Conservation (phyloP, 2,797 vertebrate species). For the Myotis planiceps region DNA sequence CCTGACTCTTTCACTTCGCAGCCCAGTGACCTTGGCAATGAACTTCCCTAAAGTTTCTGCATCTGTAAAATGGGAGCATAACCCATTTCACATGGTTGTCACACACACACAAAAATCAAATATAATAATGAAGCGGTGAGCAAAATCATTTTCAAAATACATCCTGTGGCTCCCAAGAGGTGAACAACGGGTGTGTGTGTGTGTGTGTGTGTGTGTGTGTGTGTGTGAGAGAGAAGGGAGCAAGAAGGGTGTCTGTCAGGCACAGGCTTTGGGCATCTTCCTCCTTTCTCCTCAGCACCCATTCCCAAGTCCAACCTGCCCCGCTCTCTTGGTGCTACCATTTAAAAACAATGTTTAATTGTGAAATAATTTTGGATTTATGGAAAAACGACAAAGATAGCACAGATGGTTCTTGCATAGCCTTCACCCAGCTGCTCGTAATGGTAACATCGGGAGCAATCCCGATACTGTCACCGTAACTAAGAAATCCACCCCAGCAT, state of each 20-base stretch:
- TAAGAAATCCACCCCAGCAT: neutral
- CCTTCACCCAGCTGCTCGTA: neutral
- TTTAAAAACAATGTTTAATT: neutral
- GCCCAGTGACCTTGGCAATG: neutral
- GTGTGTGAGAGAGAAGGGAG: no score
- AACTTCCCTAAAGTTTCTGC: neutral
- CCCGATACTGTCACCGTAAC: neutral
- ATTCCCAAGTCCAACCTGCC: neutral
- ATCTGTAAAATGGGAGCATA: neutral
- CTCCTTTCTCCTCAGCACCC: neutral
- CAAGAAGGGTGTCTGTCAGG: neutral
- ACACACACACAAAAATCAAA: neutral
- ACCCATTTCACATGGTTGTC: neutral
- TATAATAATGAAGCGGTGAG: neutral
- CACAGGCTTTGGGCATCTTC: neutral
- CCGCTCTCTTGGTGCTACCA: neutral
- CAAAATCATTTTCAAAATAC: neutral
- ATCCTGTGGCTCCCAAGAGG: neutral
- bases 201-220: no score
- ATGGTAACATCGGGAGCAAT: neutral
- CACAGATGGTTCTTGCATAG: neutral
- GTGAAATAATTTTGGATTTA: slow-evolving; percentile 38
- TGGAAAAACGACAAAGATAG: neutral
- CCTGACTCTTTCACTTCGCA: neutral
- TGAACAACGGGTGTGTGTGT: neutral